These are phyloP conservation scores for Entomobrya proxima DNA, from an alignment of 2,888 invertebrate genomes.

Conservation along the genomic window DNA sequence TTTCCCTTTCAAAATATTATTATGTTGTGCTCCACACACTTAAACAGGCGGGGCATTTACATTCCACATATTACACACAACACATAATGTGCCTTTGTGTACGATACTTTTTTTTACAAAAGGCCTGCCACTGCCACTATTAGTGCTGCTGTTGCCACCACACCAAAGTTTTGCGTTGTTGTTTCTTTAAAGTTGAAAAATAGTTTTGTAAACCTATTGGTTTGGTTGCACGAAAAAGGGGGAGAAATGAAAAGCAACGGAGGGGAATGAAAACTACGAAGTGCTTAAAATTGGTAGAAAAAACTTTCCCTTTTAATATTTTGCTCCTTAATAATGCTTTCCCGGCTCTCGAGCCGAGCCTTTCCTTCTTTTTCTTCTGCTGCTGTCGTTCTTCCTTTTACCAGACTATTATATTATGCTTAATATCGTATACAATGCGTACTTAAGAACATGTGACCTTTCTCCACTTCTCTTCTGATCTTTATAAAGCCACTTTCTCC, in stretches of 20 bases:
- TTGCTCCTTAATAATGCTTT: background rate
- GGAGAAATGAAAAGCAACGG: background rate
- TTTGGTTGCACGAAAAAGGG: background rate
- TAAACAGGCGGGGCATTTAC: background rate
- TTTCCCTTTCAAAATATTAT: too few species aligned
- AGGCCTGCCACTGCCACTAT: background rate
- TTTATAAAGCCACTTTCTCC: background rate
- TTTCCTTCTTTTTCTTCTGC: background rate
- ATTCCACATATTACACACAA: too few species aligned
- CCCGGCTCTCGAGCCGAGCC: background rate
- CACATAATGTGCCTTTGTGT: too few species aligned
- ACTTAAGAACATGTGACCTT: constrained; percentile 17
- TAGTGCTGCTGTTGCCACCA: background rate
- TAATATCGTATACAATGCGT: constrained; percentile 14
- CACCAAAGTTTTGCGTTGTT: background rate
- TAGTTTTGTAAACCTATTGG: background rate
- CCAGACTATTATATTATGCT: background rate
- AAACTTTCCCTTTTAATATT: background rate
- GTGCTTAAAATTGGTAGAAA: background rate
- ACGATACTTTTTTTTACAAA: too few species aligned
- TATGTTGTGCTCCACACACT: too few species aligned
- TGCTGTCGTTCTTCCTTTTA: background rate
- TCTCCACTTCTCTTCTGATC: background rate
- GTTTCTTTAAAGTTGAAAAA: constrained; percentile 7
- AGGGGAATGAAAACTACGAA: background rate